Percentiles rank a stretch among this genome's conserved stretches.
Conservation (phyloP, 2,888 invertebrate species). For the Lithophane socia region DNA sequence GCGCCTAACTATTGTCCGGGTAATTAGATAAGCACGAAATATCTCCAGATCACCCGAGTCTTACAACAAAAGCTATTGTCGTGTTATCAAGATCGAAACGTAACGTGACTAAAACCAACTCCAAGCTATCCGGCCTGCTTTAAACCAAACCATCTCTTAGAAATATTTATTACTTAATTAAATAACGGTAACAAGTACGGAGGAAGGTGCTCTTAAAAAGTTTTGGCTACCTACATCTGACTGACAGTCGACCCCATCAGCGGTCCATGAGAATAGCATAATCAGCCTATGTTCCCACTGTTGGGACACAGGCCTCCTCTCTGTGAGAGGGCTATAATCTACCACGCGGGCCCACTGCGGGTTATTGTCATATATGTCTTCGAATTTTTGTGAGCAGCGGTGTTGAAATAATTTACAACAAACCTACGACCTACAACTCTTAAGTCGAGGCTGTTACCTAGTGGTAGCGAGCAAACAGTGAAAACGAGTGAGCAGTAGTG, state of each 20-base stretch:
- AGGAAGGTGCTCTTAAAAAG: not conserved
- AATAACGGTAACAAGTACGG: constrained; percentile 23
- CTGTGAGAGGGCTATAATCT: too few species aligned
- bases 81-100: constrained; percentile 72
- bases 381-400: too few species aligned
- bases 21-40: constrained; percentile 63
- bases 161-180: constrained; percentile 39
- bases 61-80: constrained; percentile 77
- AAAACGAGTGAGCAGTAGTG: too few species aligned
- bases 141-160: constrained; percentile 1
- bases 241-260: not conserved
- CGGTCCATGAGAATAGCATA: not conserved
- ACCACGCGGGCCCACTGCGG: too few species aligned
- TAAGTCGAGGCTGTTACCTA: too few species aligned
- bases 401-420: too few species aligned
- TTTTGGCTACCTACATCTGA: not conserved
- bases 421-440: too few species aligned
- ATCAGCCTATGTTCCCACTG: too few species aligned
- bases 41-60: constrained; percentile 57
- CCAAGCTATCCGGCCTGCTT: constrained; percentile 22
- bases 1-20: constrained; percentile 52
- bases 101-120: constrained; percentile 60
- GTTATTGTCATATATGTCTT: too few species aligned
- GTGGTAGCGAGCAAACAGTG: too few species aligned
- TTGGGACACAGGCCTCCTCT: too few species aligned